Percentiles rank a stretch among this genome's conserved stretches.
Conservation (phyloP, 2,797 vertebrate genomes). For the Psittacula derbiana region DNA sequence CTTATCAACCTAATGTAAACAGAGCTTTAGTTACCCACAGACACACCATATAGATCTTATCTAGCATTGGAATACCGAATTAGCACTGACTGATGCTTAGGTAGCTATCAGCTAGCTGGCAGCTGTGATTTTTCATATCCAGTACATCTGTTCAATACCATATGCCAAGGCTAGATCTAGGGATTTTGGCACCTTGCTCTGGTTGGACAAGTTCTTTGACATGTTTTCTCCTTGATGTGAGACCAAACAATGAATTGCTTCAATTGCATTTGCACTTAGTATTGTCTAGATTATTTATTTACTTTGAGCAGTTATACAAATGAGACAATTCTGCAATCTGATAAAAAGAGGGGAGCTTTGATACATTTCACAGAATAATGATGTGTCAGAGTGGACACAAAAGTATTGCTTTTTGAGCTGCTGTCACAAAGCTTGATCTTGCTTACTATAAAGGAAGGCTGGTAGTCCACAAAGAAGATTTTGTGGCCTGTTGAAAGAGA, state of each 20-base stretch:
- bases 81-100: constrained; percentile 52
- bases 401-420: not conserved
- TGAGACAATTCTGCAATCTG: constrained; percentile 23
- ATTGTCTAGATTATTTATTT: constrained; percentile 59
- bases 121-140: constrained; percentile 55
- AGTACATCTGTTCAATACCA: constrained; percentile 59
- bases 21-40: constrained; percentile 42
- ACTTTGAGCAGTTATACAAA: constrained; percentile 46
- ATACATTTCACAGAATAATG: constrained; percentile 20
- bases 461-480: not conserved
- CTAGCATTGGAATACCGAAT: constrained; percentile 36
- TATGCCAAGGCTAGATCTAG: constrained; percentile 40
- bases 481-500: not conserved
- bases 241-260: constrained; percentile 42
- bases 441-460: not conserved
- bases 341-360: constrained; percentile 38
- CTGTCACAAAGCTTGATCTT: not conserved
- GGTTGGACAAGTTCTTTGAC: constrained; percentile 53
- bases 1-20: constrained; percentile 55
- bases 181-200: constrained; percentile 62
- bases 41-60: constrained; percentile 55
- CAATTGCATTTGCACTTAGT: constrained; percentile 15
- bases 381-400: not conserved
- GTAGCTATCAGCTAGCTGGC: constrained; percentile 47
- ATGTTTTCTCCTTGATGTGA: constrained; percentile 59